Evolutionary conservation across 2,797 vertebrate genomes (phyloP), one percentile per base, ranked within the genome.

Genomic region (Hyperoplus lanceolatus): DNA sequence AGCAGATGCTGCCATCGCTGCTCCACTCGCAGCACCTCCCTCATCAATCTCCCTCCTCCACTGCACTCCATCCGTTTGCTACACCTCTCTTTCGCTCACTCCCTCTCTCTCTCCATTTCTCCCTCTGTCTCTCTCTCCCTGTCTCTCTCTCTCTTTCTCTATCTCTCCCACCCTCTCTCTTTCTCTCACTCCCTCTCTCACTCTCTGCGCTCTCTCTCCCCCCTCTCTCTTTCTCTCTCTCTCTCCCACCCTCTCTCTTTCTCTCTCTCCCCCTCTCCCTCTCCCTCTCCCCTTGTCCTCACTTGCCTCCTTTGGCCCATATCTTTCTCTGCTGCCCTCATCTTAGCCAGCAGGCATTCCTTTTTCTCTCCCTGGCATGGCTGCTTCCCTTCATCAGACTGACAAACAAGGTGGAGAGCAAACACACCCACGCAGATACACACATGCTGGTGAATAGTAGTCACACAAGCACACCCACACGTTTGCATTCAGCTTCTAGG

Each of bases 1-100:
- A 92, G 82, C 91, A 90, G 86, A 91, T 85, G 79, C 88, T 76
- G 77, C 83, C 80, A 66, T 79, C 59, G 8, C 84, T 67, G 77
- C 81, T 89, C 74, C 48, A 39, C 74, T 77, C 61, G 5, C 80
- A 38, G 69, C 64, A 13, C 66, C 84, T 77, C 70, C 83, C 79
- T 89, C 85, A 83, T 89, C 86, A 80, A 86, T 89, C 87, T 89
- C 70, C 45, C 82, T 64, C 77, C 56, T 70, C 71, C 56, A 58
- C 80, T 77, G 68, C 2, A 21, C 82, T 81, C 81, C 9, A 65
- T 87, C 69, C 38, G 71, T 79, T 75, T 73, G 82, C 70, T 64
- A 83, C 84, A 60, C 80, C 84, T 81, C 80, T 70, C 83, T 62
- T 56, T 75, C 72, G 29, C 29, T 29, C 77, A 51, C 72, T 57